Percentiles rank a stretch among this genome's conserved stretches.
These are phyloP conservation scores for Sericinus montela DNA, from an alignment of 2,888 invertebrate genomes.

Conservation along the genomic window DNA sequence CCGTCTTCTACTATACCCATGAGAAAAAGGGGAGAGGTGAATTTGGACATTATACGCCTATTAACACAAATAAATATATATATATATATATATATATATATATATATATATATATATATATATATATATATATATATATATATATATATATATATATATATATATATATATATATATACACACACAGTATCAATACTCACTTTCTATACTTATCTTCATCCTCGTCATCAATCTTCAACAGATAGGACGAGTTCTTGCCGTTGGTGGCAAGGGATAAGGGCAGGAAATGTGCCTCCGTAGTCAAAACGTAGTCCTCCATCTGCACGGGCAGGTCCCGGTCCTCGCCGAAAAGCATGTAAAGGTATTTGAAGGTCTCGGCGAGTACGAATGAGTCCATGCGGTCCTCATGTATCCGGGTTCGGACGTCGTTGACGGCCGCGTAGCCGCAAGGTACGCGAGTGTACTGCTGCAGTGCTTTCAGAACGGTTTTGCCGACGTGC, in stretches of 20 bases:
- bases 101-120: too few species aligned
- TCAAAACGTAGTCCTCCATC: constrained; percentile 92
- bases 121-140: too few species aligned
- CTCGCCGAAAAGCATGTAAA: constrained; percentile 94
- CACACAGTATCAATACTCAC: constrained; percentile 47
- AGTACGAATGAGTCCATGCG: constrained; percentile 99
- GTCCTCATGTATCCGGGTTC: constrained; percentile 94
- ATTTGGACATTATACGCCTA: too few species aligned
- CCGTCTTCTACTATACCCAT: too few species aligned
- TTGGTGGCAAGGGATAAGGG: constrained; percentile 89
- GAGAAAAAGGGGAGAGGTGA: too few species aligned
- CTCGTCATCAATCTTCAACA: constrained; percentile 66
- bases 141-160: too few species aligned
- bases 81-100: too few species aligned
- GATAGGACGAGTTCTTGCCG: constrained; percentile 73
- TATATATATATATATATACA: too few species aligned
- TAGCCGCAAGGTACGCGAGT: constrained; percentile 97
- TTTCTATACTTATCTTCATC: constrained; percentile 64
- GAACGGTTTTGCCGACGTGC: constrained; percentile 91
- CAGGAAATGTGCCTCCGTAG: constrained; percentile 97
- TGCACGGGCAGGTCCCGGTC: constrained; percentile 89
- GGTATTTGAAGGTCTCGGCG: constrained; percentile 98
- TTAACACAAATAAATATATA: too few species aligned
- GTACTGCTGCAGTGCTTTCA: constrained; percentile 93
- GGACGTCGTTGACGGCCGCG: constrained; percentile 97